A percentile compares a stretch with the other conserved stretches of the same genome.
phyloP scores from a whole-genome alignment of 1,140 invertebrate species.

The Camponotus pennsylvanicus region DNA sequence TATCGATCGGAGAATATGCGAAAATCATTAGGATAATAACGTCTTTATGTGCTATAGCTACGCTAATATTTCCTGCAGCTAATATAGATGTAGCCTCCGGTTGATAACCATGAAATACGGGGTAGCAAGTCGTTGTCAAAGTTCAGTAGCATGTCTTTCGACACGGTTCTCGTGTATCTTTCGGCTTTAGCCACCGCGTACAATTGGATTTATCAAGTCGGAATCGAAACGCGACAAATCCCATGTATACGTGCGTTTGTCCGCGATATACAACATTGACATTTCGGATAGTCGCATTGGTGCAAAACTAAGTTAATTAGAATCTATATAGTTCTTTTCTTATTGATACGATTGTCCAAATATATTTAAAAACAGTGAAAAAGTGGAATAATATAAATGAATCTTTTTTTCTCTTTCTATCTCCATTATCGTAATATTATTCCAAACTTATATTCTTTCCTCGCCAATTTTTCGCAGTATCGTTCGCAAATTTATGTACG shows the following conservation, averaged over 20 bases:
- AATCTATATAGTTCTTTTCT: not conserved
- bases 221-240: constrained; percentile 61
- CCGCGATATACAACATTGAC: constrained; percentile 1
- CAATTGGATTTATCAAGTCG: constrained; percentile 77
- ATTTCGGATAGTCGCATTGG: constrained; percentile 27
- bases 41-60: constrained; percentile 26
- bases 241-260: not conserved
- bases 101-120: constrained; percentile 64
- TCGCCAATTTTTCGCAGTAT: constrained; percentile 8
- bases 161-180: constrained; percentile 77
- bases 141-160: constrained; percentile 65
- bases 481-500: not conserved
- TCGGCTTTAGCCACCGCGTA: constrained; percentile 77
- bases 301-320: constrained; percentile 28
- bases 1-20: not conserved
- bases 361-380: not conserved
- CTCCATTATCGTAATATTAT: not conserved
- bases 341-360: not conserved
- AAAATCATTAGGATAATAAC: constrained; percentile 43
- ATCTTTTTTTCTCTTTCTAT: not conserved
- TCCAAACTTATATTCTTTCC: not conserved
- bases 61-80: constrained; percentile 53
- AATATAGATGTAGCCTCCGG: constrained; percentile 32
- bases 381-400: not conserved
- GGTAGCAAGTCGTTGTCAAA: constrained; percentile 69